Percentiles rank a stretch among this genome's conserved stretches.
These are phyloP conservation scores for Acanthochromis polyacanthus DNA, from an alignment of 2,113 vertebrate species.

Conservation along the genomic window DNA sequence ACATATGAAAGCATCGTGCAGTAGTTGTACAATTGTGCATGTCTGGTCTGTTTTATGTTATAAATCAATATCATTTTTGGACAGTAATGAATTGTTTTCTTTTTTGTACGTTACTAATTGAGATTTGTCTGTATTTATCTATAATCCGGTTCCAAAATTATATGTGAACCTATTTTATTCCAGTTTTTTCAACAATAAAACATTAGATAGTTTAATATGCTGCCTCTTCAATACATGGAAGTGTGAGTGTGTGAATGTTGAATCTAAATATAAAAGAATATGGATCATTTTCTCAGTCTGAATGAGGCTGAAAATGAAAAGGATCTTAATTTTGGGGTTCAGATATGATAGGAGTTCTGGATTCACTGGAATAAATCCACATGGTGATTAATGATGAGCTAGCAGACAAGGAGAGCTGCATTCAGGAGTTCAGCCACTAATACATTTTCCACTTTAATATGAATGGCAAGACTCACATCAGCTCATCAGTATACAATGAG, in stretches of 20 bases:
- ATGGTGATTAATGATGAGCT: constrained; percentile 37
- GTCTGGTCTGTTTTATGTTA: too few species aligned
- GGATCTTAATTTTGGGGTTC: background rate
- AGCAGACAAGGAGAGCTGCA: constrained; percentile 6
- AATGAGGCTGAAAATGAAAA: background rate
- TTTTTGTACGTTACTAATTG: background rate
- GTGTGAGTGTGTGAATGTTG: background rate
- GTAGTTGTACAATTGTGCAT: too few species aligned
- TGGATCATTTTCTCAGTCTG: background rate
- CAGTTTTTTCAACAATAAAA: background rate
- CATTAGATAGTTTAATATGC: constrained; percentile 1
- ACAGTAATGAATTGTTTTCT: too few species aligned
- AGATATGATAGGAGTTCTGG: constrained; percentile 1
- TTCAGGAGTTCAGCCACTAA: constrained; percentile 12
- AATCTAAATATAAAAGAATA: background rate
- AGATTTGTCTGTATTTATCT: background rate
- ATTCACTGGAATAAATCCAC: constrained; percentile 30
- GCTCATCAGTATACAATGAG: constrained; percentile 49
- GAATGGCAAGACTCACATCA: constrained; percentile 22
- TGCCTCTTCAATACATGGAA: background rate
- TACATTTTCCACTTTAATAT: constrained; percentile 40
- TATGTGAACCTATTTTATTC: background rate
- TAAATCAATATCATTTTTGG: too few species aligned
- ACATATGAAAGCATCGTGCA: too few species aligned
- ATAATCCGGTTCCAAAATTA: background rate